phyloP scores from a whole-genome alignment of 2,113 vertebrate genomes.

The Dissostichus mawsoni region DNA sequence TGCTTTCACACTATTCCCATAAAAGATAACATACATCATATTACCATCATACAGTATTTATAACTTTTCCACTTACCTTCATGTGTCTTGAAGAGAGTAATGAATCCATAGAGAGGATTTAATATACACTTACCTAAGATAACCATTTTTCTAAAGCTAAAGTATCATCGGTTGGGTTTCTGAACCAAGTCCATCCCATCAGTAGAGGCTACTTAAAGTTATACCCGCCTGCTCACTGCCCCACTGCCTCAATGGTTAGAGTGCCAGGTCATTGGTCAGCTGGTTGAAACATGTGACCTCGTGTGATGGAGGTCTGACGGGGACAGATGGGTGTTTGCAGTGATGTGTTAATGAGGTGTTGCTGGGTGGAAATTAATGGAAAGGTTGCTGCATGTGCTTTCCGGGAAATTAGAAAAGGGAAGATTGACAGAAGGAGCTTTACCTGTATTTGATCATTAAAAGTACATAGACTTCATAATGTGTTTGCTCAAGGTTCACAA shows the following conservation, averaged over 20 bases:
- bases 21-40: conserved; percentile 3
- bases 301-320: conserved; percentile 17
- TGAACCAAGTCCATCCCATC: conserved; percentile 92
- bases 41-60: conserved; percentile 12
- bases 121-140: not conserved
- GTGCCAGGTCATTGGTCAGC: conserved; percentile 77
- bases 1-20: conserved; percentile 2
- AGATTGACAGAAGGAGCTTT: not conserved
- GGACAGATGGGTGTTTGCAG: conserved; percentile 9
- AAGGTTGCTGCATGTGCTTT: conserved; percentile 1
- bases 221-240: conserved; percentile 85
- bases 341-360: conserved; percentile 16
- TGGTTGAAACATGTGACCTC: conserved; percentile 21
- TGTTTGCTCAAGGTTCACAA: not conserved
- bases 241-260: conserved; percentile 90
- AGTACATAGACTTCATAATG: not conserved
- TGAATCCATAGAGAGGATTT: conserved; percentile 22
- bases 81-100: conserved; percentile 26
- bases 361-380: conserved; percentile 9
- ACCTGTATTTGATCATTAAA: not conserved
- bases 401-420: conserved; percentile 11
- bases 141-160: not conserved
- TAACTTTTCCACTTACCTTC: conserved; percentile 72
- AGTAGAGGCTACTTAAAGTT: conserved; percentile 89
- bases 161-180: conserved; percentile 75